Evolutionary conservation across 1,140 invertebrate genomes (phyloP), one percentile per base, ranked within the genome.

Genomic region (Drosophila pectinifera): DNA sequence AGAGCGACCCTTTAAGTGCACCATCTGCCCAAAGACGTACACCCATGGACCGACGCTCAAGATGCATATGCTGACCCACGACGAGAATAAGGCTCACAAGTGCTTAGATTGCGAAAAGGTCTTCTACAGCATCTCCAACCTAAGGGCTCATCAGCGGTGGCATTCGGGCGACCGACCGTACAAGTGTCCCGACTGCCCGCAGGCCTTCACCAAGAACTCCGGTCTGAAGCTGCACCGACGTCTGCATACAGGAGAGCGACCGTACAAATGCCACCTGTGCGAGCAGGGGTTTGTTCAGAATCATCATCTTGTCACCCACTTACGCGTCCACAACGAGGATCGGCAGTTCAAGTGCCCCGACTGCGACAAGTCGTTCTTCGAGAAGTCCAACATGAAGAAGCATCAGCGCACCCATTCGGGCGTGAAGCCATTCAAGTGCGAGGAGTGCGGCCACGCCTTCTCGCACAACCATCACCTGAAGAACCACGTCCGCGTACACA

Each of bases 311-410:
- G 36, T 41, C 13, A 75, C 62, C 13, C 73, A 75, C 14, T 10
- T 75, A 1, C 61, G 73, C 5, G 73, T 65, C 6, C 73, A 75
- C 45, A 75, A 75, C 26, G 28, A 46, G 51, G 73, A 75, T 36
- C 73, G 73, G 10, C 73, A 41, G 10, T 75, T 67, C 7, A 75
- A 75, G 53, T 75, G 73, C 6, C 45, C 53, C 2, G 61, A 76
- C 10, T 76, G 73, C 54, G 73, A 76, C n/a, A 76, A 76, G 39
- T 76, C 61, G 0, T 76, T 76, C 48, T 76, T 67, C n/a, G 73
- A 76, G 8, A 75, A 75, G 46, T 75, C 73, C 16, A 76, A 76
- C 54, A 56, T 76, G 53, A 75, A 57, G 39, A 76, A 76, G 48
- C 73, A 76, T 34, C 46, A 76, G 10, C 72, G 61, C 22, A 57